These are phyloP conservation scores for Mionectes olivaceus DNA, from an alignment of 2,797 vertebrate genomes.

Conservation along the genomic window DNA sequence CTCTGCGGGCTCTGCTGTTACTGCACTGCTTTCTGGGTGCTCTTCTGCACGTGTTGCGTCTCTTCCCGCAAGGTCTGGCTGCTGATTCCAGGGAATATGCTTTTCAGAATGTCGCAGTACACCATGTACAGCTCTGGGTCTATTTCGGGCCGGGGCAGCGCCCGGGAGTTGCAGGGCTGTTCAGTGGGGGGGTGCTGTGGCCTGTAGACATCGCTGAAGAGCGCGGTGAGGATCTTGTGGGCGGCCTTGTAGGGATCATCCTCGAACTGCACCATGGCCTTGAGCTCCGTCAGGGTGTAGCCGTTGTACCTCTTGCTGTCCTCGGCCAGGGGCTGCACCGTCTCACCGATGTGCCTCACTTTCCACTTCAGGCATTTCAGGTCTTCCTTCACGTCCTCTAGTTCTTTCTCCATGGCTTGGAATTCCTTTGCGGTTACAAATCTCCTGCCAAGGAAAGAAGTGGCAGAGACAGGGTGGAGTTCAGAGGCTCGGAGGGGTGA, in stretches of 20 bases:
- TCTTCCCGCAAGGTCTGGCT: constrained; percentile 61
- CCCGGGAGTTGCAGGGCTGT: constrained; percentile 33
- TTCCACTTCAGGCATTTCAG: constrained; percentile 70
- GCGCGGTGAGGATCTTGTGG: constrained; percentile 54
- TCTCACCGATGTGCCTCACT: constrained; percentile 58
- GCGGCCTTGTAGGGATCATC: constrained; percentile 62
- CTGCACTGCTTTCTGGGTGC: neutral
- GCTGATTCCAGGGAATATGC: constrained; percentile 60
- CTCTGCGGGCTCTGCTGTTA: neutral
- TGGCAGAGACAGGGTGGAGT: constrained; percentile 14
- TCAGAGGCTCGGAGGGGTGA: neutral
- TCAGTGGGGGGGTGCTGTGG: neutral
- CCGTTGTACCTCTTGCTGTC: constrained; percentile 67
- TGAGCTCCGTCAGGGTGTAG: constrained; percentile 64
- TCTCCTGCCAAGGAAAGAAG: constrained; percentile 58
- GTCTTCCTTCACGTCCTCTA: constrained; percentile 62
- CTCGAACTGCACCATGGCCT: constrained; percentile 66
- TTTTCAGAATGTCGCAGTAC: constrained; percentile 64
- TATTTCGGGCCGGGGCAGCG: constrained; percentile 35
- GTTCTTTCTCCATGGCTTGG: constrained; percentile 67
- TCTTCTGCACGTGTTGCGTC: neutral
- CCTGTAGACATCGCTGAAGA: constrained; percentile 56
- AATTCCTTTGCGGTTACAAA: constrained; percentile 58
- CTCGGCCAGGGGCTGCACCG: constrained; percentile 45
- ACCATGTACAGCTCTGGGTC: constrained; percentile 67